Evolutionary conservation across 2,797 vertebrate genomes (phyloP), one percentile per base, ranked within the genome.

Genomic region (Meriones psammophilus): DNA sequence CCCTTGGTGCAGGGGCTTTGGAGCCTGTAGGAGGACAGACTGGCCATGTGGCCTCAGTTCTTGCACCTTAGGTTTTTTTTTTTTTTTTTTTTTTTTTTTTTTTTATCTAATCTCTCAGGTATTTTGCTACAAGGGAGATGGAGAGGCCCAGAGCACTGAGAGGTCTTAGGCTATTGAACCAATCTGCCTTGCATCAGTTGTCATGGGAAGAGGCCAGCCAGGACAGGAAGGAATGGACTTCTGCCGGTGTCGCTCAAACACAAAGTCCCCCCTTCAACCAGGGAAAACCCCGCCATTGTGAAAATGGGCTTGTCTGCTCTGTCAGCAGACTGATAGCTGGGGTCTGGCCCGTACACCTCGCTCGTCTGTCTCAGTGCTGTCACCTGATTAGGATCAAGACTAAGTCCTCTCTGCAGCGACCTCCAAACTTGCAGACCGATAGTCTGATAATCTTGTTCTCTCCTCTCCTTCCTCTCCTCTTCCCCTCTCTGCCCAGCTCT

Each of bases 1-100:
- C 2, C 2, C 4, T 14, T n/a, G 24, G 33, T 5, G 0, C 6
- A 50, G 42, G 54, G n/a, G 1, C 54, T 71, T 50, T 0, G 68
- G 60, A 87, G 76, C 33, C 83, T 54, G 17, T 54, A 3, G 24
- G 24, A 68, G 78, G 36, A 39, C 30, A 28, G 24, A 9, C 77
- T 42, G 58, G 17, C 36, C 36, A 73, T 2, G 7, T 64, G 86
- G 24, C 39, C 81, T 54, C 64, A 62, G 28, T 3, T 2, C 14
- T 46, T 76, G 58, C 10, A 24, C 39, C 36, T 54, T 9, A 69
- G 66, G n/a, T 9, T 50, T 50, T 50, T 50, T 8, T 50, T 50
- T 1, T 87, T 79, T 50, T 50, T 1, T 79, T 50, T 50, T 1
- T 50, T 50, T 50, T 50, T 50, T 50, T 50, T 50, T 9, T 50